Percentiles rank a stretch among this genome's conserved stretches.
These are phyloP conservation scores for Diarsia brunnea DNA, from an alignment of 2,888 invertebrate genomes.

Conservation along the genomic window DNA sequence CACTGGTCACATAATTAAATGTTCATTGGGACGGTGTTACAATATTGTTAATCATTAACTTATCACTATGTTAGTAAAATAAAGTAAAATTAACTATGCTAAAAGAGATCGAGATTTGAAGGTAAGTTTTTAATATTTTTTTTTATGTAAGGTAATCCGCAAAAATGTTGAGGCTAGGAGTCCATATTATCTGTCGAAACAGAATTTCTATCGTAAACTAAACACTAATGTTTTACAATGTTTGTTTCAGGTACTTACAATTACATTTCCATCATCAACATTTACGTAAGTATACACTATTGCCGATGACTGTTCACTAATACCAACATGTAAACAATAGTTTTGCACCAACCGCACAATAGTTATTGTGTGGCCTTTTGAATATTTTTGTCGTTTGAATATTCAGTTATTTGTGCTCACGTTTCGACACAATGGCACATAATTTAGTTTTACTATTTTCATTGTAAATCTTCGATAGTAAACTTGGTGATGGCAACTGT, in stretches of 20 bases:
- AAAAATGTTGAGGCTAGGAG: no score
- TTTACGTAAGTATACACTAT: slow-evolving; percentile 43
- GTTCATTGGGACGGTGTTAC: no score
- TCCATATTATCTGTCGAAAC: no score
- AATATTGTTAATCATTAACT: no score
- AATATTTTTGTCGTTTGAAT: slow-evolving; percentile 31
- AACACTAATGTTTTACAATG: slow-evolving; percentile 39
- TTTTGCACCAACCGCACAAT: slow-evolving; percentile 35
- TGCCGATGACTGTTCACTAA: slow-evolving; percentile 1
- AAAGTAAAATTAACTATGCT: no score
- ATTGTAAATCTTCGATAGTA: slow-evolving; percentile 37
- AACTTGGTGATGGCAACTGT: slow-evolving; percentile 16
- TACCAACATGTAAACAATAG: slow-evolving; percentile 19
- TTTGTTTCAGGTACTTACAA: slow-evolving; percentile 57
- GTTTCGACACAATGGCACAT: slow-evolving; percentile 38
- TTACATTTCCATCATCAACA: slow-evolving; percentile 4
- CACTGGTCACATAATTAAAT: no score
- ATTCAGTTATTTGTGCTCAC: slow-evolving; percentile 48
- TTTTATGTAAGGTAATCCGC: no score
- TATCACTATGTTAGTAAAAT: no score
- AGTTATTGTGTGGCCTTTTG: slow-evolving; percentile 28
- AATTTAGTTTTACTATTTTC: slow-evolving; percentile 38
- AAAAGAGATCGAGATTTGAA: no score
- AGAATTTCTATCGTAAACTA: no score
- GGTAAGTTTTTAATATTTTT: no score